A percentile compares a stretch with the other conserved stretches of the same genome.
Evolutionary conservation across 2,113 vertebrate species (phyloP).

Genomic region (Otocyon megalotis): DNA sequence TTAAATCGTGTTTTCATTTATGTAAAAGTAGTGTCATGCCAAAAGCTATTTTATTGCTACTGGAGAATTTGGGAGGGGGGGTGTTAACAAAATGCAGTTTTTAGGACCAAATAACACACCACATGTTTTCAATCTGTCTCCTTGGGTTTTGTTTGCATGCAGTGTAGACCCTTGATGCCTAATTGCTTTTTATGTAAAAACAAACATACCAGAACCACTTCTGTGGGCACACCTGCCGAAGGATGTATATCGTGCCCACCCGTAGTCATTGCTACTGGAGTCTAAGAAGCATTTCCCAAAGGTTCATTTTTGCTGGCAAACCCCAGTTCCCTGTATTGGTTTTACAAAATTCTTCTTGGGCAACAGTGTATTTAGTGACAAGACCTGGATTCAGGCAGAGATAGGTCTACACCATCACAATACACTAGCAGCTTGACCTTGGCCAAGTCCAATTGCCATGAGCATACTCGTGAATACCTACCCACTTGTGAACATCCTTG

Average conservation of each 20-base stretch:
- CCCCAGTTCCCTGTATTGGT: neutral
- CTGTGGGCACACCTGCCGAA: too few species aligned
- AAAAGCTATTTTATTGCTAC: neutral
- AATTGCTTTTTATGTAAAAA: neutral
- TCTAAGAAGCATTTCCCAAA: neutral
- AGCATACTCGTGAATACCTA: neutral
- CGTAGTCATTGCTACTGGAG: too few species aligned
- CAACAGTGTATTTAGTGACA: neutral
- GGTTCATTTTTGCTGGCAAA: neutral
- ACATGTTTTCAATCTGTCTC: neutral
- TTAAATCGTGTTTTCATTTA: neutral
- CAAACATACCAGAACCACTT: neutral
- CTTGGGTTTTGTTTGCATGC: neutral
- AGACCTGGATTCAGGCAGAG: neutral
- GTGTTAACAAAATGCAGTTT: neutral
- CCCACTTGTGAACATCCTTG: neutral
- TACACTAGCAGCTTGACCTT: fast-evolving
- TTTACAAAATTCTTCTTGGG: neutral
- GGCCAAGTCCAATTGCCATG: too few species aligned
- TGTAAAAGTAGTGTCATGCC: neutral
- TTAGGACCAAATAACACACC: neutral
- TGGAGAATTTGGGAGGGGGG: neutral
- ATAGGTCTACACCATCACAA: neutral
- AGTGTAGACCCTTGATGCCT: neutral
- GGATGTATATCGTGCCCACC: neutral